Evolutionary conservation across 2,797 vertebrate genomes (phyloP), one percentile per base, ranked within the genome.

Genomic region (Pseudochromis fuscus): DNA sequence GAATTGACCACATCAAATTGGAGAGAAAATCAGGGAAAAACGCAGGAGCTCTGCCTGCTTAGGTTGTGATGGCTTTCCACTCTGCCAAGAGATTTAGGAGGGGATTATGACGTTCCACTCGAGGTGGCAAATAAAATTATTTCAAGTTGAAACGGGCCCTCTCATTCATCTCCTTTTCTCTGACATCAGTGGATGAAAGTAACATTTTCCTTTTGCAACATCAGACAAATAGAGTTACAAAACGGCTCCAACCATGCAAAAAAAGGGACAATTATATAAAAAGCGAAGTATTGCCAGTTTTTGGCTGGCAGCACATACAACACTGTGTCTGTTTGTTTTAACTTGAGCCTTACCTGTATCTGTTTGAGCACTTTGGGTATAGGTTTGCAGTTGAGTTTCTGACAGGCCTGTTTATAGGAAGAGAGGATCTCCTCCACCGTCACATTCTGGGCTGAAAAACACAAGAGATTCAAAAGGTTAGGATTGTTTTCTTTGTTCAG

Each of bases 381-480:
- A 81, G 96, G 95, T 66, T 96, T 96, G 93, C 96, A 97, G 94
- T 94, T 97, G 71, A 98, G 95, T 70, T 98, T 98, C 93, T 96
- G 96, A 90, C 97, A 98, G 87, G 96, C 95, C 65, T 95, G 95
- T 83, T 93, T 95, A 91, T 98, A 98, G 61, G 96, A 95, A 0
- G 89, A 81, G 48, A 97, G 23, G 72, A 98, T 95, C 77, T 98
- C 96, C 0, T 97, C 96, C 50, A 97, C 94, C 0, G 97, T 98
- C 92, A 96, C 97, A 33, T 98, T 97, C 89, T 96, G 96, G 88
- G 97, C 97, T 98, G 93, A 0, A 90, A 65, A 77, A 89, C 40
- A 88, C 16, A 75, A 37, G 44, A 64, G 24, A 74, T 8, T 21
- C 25, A 69, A n/a, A 64, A 53, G 33, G 71, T 90, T 72, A 89